Conservation (phyloP, 2,797 vertebrate genomes). For the Melanotaenia nigrans region DNA sequence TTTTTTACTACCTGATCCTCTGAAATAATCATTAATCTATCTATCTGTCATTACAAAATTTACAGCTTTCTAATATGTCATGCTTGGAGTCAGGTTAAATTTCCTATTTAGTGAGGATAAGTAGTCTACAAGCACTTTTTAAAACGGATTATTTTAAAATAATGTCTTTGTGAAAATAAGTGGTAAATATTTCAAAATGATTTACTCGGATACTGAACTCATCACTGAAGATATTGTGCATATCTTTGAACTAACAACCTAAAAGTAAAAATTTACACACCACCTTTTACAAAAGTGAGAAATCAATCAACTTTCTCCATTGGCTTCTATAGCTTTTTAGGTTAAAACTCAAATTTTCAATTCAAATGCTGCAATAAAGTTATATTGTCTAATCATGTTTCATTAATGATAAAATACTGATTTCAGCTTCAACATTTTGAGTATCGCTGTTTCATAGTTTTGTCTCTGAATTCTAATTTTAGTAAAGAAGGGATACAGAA, state of each 20-base stretch:
- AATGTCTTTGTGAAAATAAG: neutral
- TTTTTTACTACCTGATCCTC: neutral
- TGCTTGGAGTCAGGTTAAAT: neutral
- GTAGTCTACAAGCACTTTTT: neutral
- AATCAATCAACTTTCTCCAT: neutral
- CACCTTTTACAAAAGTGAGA: conserved; percentile 7
- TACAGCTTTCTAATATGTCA: neutral
- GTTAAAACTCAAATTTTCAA: neutral
- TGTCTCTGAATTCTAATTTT: conserved; percentile 10
- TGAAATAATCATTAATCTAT: neutral
- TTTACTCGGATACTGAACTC: neutral
- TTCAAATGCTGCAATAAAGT: neutral
- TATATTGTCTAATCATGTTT: neutral
- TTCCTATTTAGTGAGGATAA: neutral
- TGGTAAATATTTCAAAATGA: neutral
- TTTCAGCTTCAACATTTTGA: neutral
- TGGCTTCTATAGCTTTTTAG: neutral
- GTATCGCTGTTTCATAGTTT: neutral
- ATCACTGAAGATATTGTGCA: neutral
- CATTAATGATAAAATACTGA: neutral
- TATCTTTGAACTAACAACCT: neutral
- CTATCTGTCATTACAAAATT: too few relatives aligned
- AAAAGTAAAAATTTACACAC: neutral
- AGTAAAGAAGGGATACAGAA: neutral
- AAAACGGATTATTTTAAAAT: neutral